phyloP scores from a whole-genome alignment of 2,888 invertebrate genomes.

The Anorthoa munda region DNA sequence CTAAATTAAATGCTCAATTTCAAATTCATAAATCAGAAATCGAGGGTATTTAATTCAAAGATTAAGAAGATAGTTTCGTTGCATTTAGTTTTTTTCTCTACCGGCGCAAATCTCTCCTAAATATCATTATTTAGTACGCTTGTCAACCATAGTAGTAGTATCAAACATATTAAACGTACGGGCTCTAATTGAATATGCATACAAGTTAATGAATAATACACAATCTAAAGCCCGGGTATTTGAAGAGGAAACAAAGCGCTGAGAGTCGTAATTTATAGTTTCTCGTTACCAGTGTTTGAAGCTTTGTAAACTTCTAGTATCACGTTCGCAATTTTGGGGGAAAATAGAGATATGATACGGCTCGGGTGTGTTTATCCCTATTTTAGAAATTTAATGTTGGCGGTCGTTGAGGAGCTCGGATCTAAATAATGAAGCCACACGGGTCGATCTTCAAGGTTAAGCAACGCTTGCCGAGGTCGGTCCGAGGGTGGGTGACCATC shows the following conservation, averaged over 20 bases:
- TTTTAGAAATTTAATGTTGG: neutral
- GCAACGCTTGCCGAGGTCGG: neutral
- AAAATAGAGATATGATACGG: neutral
- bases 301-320: neutral
- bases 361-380: neutral
- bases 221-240: neutral
- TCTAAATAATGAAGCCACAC: too few relatives aligned
- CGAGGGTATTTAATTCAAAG: too few relatives aligned
- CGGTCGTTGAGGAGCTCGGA: too few relatives aligned
- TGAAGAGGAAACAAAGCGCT: constrained; percentile 6
- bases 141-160: neutral
- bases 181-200: neutral
- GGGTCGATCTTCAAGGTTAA: neutral
- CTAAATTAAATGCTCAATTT: too few relatives aligned
- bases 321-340: neutral
- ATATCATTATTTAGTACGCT: too few relatives aligned
- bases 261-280: neutral
- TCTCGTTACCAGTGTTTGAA: neutral
- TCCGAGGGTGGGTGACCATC: too few relatives aligned
- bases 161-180: neutral
- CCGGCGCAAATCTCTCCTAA: too few relatives aligned
- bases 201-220: constrained; percentile 5
- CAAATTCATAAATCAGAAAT: too few relatives aligned
- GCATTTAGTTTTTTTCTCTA: too few relatives aligned
- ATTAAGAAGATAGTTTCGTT: too few relatives aligned